phyloP scores from a whole-genome alignment of 2,888 invertebrate genomes.

The Proisotoma minuta region DNA sequence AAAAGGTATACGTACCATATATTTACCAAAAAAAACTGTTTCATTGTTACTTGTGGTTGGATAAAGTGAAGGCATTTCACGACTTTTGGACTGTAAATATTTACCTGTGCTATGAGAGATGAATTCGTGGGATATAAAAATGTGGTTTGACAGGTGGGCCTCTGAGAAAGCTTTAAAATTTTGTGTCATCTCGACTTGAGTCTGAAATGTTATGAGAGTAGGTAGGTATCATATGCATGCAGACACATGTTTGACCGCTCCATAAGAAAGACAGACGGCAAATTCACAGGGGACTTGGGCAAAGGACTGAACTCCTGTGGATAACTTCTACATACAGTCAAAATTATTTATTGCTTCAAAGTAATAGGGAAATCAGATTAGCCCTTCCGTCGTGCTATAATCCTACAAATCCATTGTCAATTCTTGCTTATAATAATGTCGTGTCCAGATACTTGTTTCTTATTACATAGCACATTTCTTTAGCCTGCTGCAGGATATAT shows the following conservation, averaged over 20 bases:
- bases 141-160: constrained; percentile 11
- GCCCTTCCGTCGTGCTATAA: constrained; percentile 1
- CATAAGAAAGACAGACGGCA: not conserved
- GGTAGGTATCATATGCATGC: not conserved
- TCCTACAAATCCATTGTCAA: constrained; percentile 10
- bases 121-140: not conserved
- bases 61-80: no score
- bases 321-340: constrained; percentile 11
- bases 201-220: not conserved
- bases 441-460: not conserved
- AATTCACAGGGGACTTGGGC: not conserved
- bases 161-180: not conserved
- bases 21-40: no score
- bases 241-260: not conserved
- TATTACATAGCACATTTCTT: not conserved
- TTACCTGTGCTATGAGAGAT: not conserved
- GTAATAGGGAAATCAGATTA: constrained; percentile 12
- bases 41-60: no score
- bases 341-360: constrained; percentile 9
- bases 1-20: no score
- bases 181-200: constrained; percentile 4
- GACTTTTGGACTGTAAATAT: constrained; percentile 12
- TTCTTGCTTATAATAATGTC: not conserved
- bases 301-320: constrained; percentile 11
- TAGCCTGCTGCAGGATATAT: not conserved